A percentile compares a stretch with the other conserved stretches of the same genome.
Conservation (phyloP, 23 tunicate species). For the Trididemnum miniatum region DNA sequence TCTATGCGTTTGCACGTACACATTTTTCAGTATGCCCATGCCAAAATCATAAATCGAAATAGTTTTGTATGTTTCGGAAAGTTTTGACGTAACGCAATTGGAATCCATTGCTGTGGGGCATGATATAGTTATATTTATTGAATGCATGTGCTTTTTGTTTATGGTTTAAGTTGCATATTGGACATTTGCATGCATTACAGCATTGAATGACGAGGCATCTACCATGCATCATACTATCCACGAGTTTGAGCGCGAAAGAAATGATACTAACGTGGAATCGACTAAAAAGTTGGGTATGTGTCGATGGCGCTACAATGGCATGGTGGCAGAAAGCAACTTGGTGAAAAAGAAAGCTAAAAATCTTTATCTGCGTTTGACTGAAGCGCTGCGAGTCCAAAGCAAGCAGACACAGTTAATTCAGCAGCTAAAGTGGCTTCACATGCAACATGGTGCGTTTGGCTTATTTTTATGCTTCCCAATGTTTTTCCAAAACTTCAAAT, state of each 20-base stretch:
- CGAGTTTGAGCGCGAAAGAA: neutral
- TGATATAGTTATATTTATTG: neutral
- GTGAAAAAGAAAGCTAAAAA: slow-evolving; percentile 14
- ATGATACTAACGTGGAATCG: neutral
- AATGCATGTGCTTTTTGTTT: neutral
- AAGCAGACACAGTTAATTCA: slow-evolving; percentile 6
- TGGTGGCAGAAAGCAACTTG: neutral
- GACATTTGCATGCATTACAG: neutral
- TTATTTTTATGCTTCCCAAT: neutral
- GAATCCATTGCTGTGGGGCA: neutral
- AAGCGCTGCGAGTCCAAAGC: too few relatives aligned
- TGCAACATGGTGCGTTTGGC: slow-evolving; percentile 34
- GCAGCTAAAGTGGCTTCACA: slow-evolving; percentile 42
- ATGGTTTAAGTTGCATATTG: neutral
- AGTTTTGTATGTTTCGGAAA: too few relatives aligned
- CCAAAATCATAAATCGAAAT: too few relatives aligned
- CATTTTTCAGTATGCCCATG: too few relatives aligned
- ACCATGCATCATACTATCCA: neutral
- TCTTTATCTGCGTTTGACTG: neutral
- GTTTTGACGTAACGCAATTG: neutral
- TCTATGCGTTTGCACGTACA: too few relatives aligned
- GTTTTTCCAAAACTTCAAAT: too few relatives aligned
- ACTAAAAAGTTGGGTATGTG: neutral
- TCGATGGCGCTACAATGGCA: neutral
- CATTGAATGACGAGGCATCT: neutral